Percentiles rank a stretch among this genome's conserved stretches.
Evolutionary conservation across 2,888 invertebrate genomes (phyloP).

Genomic region (Rhorus exstirpatorius): DNA sequence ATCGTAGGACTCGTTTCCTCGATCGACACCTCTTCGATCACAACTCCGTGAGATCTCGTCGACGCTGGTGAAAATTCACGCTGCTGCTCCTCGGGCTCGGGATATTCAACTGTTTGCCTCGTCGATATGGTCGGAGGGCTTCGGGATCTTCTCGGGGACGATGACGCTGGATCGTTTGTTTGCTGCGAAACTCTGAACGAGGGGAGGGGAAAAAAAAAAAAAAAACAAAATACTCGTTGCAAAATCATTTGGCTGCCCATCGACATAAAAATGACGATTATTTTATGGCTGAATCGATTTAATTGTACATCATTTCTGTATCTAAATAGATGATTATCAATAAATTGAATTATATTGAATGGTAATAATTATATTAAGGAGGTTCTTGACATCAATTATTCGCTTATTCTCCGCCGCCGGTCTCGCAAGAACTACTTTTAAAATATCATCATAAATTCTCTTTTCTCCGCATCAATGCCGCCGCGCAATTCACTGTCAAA

Average conservation of each 20-base stretch:
- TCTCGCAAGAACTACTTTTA: too few relatives aligned
- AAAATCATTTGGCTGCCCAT: background rate
- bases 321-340: background rate
- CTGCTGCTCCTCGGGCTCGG: constrained; percentile 59
- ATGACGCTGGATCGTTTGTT: constrained; percentile 61
- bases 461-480: too few relatives aligned
- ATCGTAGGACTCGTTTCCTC: constrained; percentile 69
- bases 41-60: constrained; percentile 70
- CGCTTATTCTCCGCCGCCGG: too few relatives aligned
- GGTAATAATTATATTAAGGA: too few relatives aligned
- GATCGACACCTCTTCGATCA: constrained; percentile 80
- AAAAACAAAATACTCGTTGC: background rate
- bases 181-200: constrained; percentile 54
- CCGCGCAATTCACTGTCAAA: too few relatives aligned
- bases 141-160: constrained; percentile 75
- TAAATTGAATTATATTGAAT: too few relatives aligned
- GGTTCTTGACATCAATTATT: too few relatives aligned
- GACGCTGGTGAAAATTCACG: constrained; percentile 18
- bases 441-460: too few relatives aligned
- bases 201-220: background rate
- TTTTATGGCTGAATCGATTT: too few relatives aligned
- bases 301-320: too few relatives aligned
- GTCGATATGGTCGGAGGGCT: constrained; percentile 75
- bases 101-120: constrained; percentile 67
- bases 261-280: too few relatives aligned